A percentile compares a stretch with the other conserved stretches of the same genome.
Conservation (phyloP, 2,888 invertebrate species). For the Endomychus coccineus region DNA sequence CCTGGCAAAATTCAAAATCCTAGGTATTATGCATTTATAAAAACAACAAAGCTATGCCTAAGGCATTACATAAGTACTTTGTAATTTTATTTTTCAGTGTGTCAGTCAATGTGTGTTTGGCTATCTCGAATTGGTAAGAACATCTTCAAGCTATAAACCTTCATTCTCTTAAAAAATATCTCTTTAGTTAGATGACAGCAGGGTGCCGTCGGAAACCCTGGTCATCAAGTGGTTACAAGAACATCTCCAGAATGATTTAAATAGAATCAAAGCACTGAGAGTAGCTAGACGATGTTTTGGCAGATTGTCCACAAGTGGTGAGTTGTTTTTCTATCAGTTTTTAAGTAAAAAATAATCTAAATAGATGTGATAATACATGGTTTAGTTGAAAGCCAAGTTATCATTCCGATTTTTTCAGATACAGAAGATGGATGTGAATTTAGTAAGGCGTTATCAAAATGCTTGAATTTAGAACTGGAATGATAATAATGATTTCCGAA, state of each 20-base stretch:
- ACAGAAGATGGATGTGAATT: conserved; percentile 39
- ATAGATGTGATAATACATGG: too few relatives aligned
- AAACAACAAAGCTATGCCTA: neutral
- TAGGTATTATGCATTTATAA: too few relatives aligned
- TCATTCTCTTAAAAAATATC: neutral
- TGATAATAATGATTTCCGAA: too few relatives aligned
- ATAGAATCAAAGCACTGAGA: conserved; percentile 34
- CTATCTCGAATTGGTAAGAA: conserved; percentile 39
- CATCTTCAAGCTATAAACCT: neutral
- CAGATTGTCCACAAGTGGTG: conserved; percentile 38
- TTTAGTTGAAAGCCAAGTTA: too few relatives aligned
- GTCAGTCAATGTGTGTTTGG: conserved; percentile 40
- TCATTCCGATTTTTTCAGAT: conserved; percentile 29
- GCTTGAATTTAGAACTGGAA: conserved; percentile 37
- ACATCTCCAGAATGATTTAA: conserved; percentile 35
- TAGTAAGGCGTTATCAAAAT: conserved; percentile 36
- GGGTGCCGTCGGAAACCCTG: conserved; percentile 40
- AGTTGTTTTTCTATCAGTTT: conserved; percentile 5
- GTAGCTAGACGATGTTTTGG: conserved; percentile 40
- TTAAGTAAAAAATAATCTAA: too few relatives aligned
- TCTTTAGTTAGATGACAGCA: conserved; percentile 38
- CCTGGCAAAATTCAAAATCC: too few relatives aligned
- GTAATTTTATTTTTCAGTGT: conserved; percentile 34
- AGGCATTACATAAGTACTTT: conserved; percentile 1
- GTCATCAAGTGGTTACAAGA: conserved; percentile 41